Evolutionary conservation across 2,888 invertebrate genomes (phyloP), one percentile per base, ranked within the genome.

Genomic region (Brenthis hecate): DNA sequence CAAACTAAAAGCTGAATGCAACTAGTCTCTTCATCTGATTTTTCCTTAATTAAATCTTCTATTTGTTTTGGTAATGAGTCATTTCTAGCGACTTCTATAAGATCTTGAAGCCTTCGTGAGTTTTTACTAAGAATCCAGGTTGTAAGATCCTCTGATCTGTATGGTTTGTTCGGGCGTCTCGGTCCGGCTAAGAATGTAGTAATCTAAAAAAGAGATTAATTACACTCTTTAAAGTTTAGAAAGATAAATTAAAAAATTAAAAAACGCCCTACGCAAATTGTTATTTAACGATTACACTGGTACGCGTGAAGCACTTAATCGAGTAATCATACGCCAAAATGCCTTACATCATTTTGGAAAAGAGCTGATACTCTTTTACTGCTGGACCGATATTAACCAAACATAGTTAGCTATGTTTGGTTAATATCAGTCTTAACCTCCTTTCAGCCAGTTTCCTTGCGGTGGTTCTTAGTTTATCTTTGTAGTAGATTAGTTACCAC

Each of bases 1-100:
- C 97, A 97, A 71, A 97, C 88, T 48, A 97, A 85, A 47, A 96
- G 87, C 78, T 95, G 94, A 3, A 96, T 91, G 76, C 97, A 97
- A 63, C 94, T 95, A 0, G 94, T 95, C 75, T 96, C 95, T 70
- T 94, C 91, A 11, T 93, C 86, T 0, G 91, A 83, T 28, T 94
- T 84, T 74, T 94, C 88, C 78, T 92, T 88, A 61, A 96, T 90
- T 72, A 94, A 85, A 13, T 94, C 90, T 62, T 96, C 94, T 48
- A 97, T 85, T 32, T 94, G 87, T 36, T 94, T 93, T 0, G 96
- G 93, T 56, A 97, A 85, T 47, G 94, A 91, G 61, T 93, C 89
- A 80, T 96, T 94, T 76, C 94, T 94, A 0, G 95, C 95, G 60
- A 94, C 91, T 0, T 85, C 76, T 6, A 96, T 80, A 56, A 96